phyloP scores from a whole-genome alignment of 2,888 invertebrate species.

The Noctuana brunneofusca region DNA sequence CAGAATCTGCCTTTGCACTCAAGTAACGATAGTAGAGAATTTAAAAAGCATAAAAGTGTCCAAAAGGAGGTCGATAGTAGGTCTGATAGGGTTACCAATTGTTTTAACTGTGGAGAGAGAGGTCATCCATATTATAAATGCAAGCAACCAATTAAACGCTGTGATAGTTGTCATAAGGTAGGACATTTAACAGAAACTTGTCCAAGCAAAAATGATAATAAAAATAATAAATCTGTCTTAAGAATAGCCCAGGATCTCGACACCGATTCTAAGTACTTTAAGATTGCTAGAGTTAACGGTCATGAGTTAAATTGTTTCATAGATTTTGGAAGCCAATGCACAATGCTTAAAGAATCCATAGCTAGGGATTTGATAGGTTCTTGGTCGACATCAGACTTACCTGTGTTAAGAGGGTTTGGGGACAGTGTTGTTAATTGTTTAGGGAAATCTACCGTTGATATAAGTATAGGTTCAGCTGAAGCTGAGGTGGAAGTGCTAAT shows the following conservation, averaged over 20 bases:
- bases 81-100: conserved; percentile 27
- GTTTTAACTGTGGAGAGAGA: conserved; percentile 38
- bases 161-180: conserved; percentile 34
- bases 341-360: conserved; percentile 9
- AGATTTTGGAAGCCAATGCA: conserved; percentile 25
- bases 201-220: conserved; percentile 7
- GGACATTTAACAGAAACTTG: conserved; percentile 14
- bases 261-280: conserved; percentile 17
- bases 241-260: conserved; percentile 1
- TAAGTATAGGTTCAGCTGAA: background rate
- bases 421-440: conserved; percentile 13
- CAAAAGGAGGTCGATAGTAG: background rate
- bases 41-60: background rate
- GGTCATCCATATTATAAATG: conserved; percentile 39
- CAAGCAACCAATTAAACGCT: conserved; percentile 36
- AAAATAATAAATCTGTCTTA: conserved; percentile 12
- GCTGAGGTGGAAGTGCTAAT: conserved; percentile 5
- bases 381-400: conserved; percentile 10
- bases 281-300: conserved; percentile 7
- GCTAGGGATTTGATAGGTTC: background rate
- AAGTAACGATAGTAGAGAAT: background rate
- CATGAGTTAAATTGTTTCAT: conserved; percentile 10
- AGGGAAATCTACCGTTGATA: conserved; percentile 11
- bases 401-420: conserved; percentile 16
- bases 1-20: conserved; percentile 1